Conservation (phyloP, 2,113 vertebrate species). For the Parus major region DNA sequence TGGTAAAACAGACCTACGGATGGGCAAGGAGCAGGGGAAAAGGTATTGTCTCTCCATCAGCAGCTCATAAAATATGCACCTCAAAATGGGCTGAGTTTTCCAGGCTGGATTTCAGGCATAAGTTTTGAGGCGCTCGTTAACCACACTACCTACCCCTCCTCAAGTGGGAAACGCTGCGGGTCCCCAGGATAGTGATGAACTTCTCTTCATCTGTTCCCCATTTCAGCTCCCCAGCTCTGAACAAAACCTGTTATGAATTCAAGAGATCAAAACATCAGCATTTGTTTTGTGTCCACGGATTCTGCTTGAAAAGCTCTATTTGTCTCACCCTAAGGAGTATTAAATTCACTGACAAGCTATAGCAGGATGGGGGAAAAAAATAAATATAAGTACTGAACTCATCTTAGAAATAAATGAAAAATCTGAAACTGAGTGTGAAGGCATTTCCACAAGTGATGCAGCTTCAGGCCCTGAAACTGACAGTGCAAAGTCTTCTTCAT, state of each 20-base stretch:
- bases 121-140: neutral
- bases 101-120: neutral
- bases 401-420: neutral
- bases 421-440: neutral
- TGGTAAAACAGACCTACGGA: neutral
- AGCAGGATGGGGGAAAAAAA: neutral
- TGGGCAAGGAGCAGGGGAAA: neutral
- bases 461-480: neutral
- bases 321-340: neutral
- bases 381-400: neutral
- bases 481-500: fast-evolving
- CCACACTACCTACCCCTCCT: constrained; percentile 76
- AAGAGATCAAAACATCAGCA: neutral
- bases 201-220: constrained; percentile 95
- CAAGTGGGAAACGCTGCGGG: constrained; percentile 86
- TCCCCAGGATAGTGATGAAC: constrained; percentile 92
- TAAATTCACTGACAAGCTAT: neutral
- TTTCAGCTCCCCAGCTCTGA: constrained; percentile 88
- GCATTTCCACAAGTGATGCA: neutral
- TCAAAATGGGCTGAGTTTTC: neutral
- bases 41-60: neutral
- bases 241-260: constrained; percentile 80
- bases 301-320: neutral
- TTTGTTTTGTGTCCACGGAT: neutral
- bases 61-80: neutral